Evolutionary conservation across 2,113 vertebrate species (phyloP), one percentile per base, ranked within the genome.

Genomic region (Dunckerocampus dactyliophorus): DNA sequence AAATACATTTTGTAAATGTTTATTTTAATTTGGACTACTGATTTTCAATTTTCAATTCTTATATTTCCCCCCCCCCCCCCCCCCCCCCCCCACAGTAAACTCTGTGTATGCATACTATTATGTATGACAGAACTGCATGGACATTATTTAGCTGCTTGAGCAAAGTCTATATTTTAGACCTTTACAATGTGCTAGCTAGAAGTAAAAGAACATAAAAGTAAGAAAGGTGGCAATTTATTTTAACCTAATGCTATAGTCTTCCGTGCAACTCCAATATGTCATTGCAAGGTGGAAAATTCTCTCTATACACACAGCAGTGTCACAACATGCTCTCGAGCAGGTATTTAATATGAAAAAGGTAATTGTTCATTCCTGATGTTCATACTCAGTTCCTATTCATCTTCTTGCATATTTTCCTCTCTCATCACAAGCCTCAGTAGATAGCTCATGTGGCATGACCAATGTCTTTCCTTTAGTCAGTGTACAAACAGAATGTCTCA

Each of bases 201-300:
- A 47, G 1, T 12, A 53, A 63, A 71, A 70, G 59, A 39, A 2
- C 56, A 72, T 76, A 79, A 81, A 62, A 84, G 74, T 79, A 65
- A 34, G 31, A 34, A 42, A 75, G 75, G 73, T 84, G 69, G 67
- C 79, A 80, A 79, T 84, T 77, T 78, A 82, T 80, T 65, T 65
- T 11, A 28, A 46, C 34, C 65, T 79, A 77, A 78, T 79, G 75
- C 65, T 78, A n/a, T n/a, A 81, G 69, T 69, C 73, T 76, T 71
- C 67, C 77, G 71, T 59, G 75, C 43, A 69, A 84, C 74, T 77
- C 51, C 67, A 74, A 79, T 76, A 82, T 76, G 57, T 62, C 73
- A 75, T 72, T 54, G 62, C 65, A 71, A 73, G 67, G 75, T 84
- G 63, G 65, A 66, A 65, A 64, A 68, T 39, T 39, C 5, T 39